Evolutionary conservation across 35 echinoderm and acorn worm species (phyloP), one percentile per base, ranked within the genome.

Genomic region (Hemicentrotus pulcherrimus): DNA sequence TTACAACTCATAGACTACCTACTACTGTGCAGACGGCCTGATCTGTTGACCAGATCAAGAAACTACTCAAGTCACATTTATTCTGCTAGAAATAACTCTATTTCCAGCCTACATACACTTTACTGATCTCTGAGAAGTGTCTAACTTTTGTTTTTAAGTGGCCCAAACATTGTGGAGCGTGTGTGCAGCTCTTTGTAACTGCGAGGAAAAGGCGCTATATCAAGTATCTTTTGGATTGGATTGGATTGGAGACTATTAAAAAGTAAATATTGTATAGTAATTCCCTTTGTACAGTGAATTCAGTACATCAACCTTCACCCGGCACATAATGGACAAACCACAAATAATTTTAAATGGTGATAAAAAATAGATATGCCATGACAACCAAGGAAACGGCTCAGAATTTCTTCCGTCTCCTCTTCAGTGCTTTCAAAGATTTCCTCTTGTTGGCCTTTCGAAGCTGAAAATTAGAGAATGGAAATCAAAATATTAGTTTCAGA

Each of bases 361-460:
- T 78, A 28, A 15, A 28, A 28, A 28, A 78, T 78, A 8, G 35
- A 4, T 28, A 22, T 78, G 65, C 65, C 19, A n/a, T n/a, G 65
- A 28, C 19, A 78, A 78, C 65, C 65, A n/a, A 78, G 5, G 8
- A n/a, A 78, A n/a, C 28, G 5, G 5, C 18, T 78, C 24, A 90
- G 32, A 90, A 90, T 28, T 90, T 90, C 33, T 90, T 90, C 88
- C 33, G 12, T 9, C 46, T 90, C 88, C 88, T 90, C 88, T 90
- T 90, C 32, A 90, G 12, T 18, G 88, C 88, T 30, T 90, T 90
- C 32, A 41, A 15, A 15, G 88, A 30, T 90, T 90, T 90, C 88
- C 46, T 90, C 46, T 90, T 90, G 88, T 90, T 90, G 14, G 88
- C 32, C 46, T 90, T 90, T 31, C 88, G 88, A 32, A 90, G 32